A percentile compares a stretch with the other conserved stretches of the same genome.
These are phyloP conservation scores for Triplophysa bombifrons DNA, from an alignment of 2,797 vertebrate genomes.

Conservation along the genomic window DNA sequence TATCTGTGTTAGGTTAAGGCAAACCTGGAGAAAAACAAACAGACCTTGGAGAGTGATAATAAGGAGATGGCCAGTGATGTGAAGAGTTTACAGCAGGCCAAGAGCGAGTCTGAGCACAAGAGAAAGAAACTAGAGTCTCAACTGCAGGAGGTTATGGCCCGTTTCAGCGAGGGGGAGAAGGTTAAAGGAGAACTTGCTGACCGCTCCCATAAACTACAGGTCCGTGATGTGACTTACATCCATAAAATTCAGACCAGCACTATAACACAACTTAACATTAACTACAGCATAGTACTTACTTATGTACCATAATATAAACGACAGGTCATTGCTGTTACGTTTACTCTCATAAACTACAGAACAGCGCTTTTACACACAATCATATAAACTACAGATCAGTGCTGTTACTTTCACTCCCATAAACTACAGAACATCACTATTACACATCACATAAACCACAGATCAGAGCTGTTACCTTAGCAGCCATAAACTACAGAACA, in stretches of 20 bases:
- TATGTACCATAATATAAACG: not conserved
- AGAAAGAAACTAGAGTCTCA: slow-evolving; percentile 93
- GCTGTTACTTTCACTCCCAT: not conserved
- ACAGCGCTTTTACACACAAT: not conserved
- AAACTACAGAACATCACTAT: not conserved
- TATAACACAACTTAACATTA: not conserved
- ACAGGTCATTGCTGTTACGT: not conserved
- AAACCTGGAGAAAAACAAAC: slow-evolving; percentile 96
- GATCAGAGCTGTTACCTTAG: slow-evolving; percentile 59
- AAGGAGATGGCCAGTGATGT: slow-evolving; percentile 91
- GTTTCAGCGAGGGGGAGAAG: slow-evolving; percentile 86
- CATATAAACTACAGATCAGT: not conserved
- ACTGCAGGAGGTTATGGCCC: slow-evolving; percentile 87
- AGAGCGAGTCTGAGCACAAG: slow-evolving; percentile 90
- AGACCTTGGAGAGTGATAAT: slow-evolving; percentile 91
- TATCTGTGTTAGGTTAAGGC: slow-evolving; percentile 81
- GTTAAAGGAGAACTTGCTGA: slow-evolving; percentile 85
- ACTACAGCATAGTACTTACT: not conserved
- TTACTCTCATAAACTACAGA: not conserved
- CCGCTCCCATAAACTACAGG: slow-evolving; percentile 89
- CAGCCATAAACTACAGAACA: not conserved
- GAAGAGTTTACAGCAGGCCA: slow-evolving; percentile 91
- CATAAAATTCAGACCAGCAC: not conserved
- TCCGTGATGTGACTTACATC: slow-evolving; percentile 37
- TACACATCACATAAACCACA: slow-evolving; percentile 81